These are phyloP conservation scores for Aspidoscelis tigris DNA, from an alignment of 2,113 vertebrate species.

Conservation along the genomic window DNA sequence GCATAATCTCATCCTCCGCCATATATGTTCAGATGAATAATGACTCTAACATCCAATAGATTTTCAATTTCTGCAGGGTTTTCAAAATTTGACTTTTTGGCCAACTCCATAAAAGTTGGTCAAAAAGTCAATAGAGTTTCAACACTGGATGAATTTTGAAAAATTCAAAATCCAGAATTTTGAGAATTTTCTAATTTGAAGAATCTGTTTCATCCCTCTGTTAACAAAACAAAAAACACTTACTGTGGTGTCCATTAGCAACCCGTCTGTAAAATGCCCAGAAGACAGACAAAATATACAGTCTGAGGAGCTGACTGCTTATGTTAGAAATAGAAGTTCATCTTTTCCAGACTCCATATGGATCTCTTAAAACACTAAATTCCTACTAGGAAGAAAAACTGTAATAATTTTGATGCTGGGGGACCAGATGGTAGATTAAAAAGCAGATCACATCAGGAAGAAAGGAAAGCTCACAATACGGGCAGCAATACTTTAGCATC, in stretches of 20 bases:
- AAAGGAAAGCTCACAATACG: constrained; percentile 4
- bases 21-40: no score
- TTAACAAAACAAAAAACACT: no score
- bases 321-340: constrained; percentile 7
- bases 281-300: not conserved
- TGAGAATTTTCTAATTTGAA: no score
- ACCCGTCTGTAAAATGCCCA: constrained; percentile 21
- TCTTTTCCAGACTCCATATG: constrained; percentile 16
- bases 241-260: constrained; percentile 30
- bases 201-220: no score
- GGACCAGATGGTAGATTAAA: constrained; percentile 9
- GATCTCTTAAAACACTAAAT: constrained; percentile 6
- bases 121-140: no score
- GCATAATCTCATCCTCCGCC: no score
- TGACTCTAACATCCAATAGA: no score
- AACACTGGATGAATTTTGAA: no score
- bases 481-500: not conserved
- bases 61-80: no score
- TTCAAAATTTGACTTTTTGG: no score
- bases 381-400: not conserved
- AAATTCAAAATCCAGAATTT: no score
- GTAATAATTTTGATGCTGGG: not conserved
- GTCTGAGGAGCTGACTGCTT: not conserved
- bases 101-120: no score
- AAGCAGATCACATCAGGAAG: not conserved